Conservation (phyloP, 2,888 invertebrate genomes). For the Oeneis ivallda region DNA sequence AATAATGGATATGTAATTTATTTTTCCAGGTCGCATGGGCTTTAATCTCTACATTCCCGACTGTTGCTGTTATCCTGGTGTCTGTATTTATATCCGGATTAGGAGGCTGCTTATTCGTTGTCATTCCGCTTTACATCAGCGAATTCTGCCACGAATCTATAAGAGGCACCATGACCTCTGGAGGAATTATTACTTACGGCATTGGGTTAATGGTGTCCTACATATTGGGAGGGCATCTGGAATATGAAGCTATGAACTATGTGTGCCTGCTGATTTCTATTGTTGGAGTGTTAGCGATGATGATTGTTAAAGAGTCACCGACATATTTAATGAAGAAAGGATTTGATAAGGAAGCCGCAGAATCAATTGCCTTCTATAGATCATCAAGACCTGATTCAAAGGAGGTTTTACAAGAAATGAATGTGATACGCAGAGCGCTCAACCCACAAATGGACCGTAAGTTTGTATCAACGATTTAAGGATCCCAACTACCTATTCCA, state of each 20-base stretch:
- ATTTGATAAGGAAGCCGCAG: slow-evolving; percentile 54
- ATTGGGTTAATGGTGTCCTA: slow-evolving; percentile 49
- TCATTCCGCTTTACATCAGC: slow-evolving; percentile 50
- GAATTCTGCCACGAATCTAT: slow-evolving; percentile 51
- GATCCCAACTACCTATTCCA: too few relatives aligned
- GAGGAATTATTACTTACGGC: slow-evolving; percentile 45
- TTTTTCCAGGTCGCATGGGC: slow-evolving; percentile 58
- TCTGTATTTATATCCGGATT: slow-evolving; percentile 60
- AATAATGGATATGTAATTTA: too few relatives aligned
- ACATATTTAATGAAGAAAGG: slow-evolving; percentile 47
- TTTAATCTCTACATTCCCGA: slow-evolving; percentile 48
- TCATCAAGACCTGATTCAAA: slow-evolving; percentile 41
- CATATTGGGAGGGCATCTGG: slow-evolving; percentile 55
- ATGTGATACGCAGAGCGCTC: slow-evolving; percentile 40
- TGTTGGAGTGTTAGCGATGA: slow-evolving; percentile 46
- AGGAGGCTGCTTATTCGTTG: slow-evolving; percentile 51
- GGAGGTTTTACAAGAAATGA: slow-evolving; percentile 43
- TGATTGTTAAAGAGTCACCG: slow-evolving; percentile 55
- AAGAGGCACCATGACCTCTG: slow-evolving; percentile 48
- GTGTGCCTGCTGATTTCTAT: slow-evolving; percentile 49
- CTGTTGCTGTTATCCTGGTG: slow-evolving; percentile 54
- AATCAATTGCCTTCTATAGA: slow-evolving; percentile 60
- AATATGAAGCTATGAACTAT: slow-evolving; percentile 57
- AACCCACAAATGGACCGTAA: slow-evolving; percentile 42
- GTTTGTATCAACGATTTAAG: background rate